Evolutionary conservation across 2,113 vertebrate species (phyloP), one percentile per base, ranked within the genome.

Genomic region (Murina feae): DNA sequence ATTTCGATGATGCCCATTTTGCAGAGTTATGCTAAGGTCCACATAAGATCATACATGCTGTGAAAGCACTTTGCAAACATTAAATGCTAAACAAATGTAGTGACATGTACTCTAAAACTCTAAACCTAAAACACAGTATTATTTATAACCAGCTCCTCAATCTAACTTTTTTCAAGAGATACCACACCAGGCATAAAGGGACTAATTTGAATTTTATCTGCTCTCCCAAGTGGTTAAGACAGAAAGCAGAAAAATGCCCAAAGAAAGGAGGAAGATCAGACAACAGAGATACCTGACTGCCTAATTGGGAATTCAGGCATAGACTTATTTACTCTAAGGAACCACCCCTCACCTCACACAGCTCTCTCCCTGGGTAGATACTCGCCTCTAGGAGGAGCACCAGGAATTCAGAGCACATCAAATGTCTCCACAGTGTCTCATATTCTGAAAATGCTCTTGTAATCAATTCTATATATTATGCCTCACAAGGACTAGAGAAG

Each of bases 391-490:
- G 25, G 25, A 72, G 32, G 18, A 75, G 60, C 37, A 37, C 1
- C 78, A 65, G 47, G 28, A 81, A 87, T 86, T 69, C 18, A 49
- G 91, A 71, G 42, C 25, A 4, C 63, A 86, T 8, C 30, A 69
- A 81, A 58, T 79, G 51, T 84, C 76, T 96, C 91, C 58, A 65
- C 10, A 23, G 86, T 63, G 58, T 86, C 60, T 94, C 63, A 78
- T 63, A 72, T 75, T 65, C 71, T 55, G 81, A 89, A 97, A 91
- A 92, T 90, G 53, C 55, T 44, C 87, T 75, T 94, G 91, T 17
- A 74, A 89, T 93, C 74, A 85, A 51, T 88, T 96, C 95, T 82
- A 37, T 32, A 42, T 42, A 79, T 86, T 65, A 47, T 69, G 42
- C 35, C 44, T 92, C 68, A 42, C 21, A 53, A 94, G 72, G 63